Base-by-base conservation (phyloP, 2,113 vertebrate genomes). In the Camelus dromedarius region DNA sequence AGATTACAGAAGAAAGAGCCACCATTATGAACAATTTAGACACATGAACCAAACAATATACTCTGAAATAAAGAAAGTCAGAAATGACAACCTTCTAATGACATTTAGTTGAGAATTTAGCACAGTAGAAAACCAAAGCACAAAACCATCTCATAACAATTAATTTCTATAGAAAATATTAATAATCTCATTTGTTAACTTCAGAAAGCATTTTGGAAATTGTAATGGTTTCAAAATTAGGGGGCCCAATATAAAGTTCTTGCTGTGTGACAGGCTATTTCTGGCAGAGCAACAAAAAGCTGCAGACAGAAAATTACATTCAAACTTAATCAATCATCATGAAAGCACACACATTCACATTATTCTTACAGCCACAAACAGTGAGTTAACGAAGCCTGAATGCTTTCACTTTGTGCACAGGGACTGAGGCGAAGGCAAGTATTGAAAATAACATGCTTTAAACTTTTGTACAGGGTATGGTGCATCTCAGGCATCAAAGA, bases 151-250 rank as follows among this genome's bases (percentile, higher is more conserved):
- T 73, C 20, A 30, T 66, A 92, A 75, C 54, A 69, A 73, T 93
- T 60, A n/a, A 64, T 81, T 92, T 95, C 38, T 92, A 24, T 46
- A 66, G n/a, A 81, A 92, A 93, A 52, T n/a, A 50, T 76, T 96
- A 92, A 58, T 75, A 32, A 89, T 64, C 38, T 93, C 77, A 89
- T 89, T 93, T 93, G 76, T 96, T 89, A 96, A 89, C 84, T 60
- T 81, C 32, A 67, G 38, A 96, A 81, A 26, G 18, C 35, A 26
- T 75, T 75, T 73, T 73, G 35, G 46, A 75, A 88, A 75, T 48
- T 94, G 22, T 35, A 72, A 73, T 89, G 46, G 52, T 56, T 73
- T 96, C 22, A 69, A 42, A 83, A 93, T 75, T 66, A 91, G 52
- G 50, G 15, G 26, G 28, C 26, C 30, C 28, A 60, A 58, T 8